Evolutionary conservation across 1,140 invertebrate genomes (phyloP), one percentile per base, ranked within the genome.

Genomic region (Radopholus similis): DNA sequence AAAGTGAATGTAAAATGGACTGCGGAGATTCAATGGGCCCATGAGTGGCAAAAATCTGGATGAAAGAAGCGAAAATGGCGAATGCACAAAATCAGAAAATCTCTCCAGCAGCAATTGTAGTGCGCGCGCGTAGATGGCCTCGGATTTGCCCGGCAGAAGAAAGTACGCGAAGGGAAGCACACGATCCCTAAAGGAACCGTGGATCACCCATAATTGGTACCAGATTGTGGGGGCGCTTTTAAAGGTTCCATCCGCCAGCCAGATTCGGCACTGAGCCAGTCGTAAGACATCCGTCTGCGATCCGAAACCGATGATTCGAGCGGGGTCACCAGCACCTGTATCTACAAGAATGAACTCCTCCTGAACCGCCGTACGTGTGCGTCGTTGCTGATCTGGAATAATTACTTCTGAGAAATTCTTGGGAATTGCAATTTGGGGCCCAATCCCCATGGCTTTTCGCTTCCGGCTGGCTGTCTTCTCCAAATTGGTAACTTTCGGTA

Each of bases 161-260:
- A n/a, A 18, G 28, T 62, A 62, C 18, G 44, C 32, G 6, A 62
- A 34, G 9, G 58, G 58, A 6, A 47, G 11, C 38, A 62, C 37
- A 0, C 38, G 18, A 6, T n/a, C 23, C 8, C 18, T 15, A 26
- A 42, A 32, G 4, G 5, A 11, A 2, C 32, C n/a, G 30, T 47
- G 47, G 30, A 62, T 47, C 44, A 62, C 58, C 58, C 58, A 62
- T 21, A 62, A n/a, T 18, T 62, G 37, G 6, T 62, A 62, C 40
- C 40, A 47, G 21, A 42, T 2, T 0, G 38, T 18, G 0, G 40
- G 58, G 18, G 40, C 58, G 5, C 32, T 38, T 62, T 47, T 62
- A 40, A 62, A 62, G 4, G 58, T 62, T 21, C 58, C 58, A 47
- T 62, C 58, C 13, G 18, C 40, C 28, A 62, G 18, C 58, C 58